Evolutionary conservation across 2,797 vertebrate species (phyloP).

Genomic region (Nannoperca australis): DNA sequence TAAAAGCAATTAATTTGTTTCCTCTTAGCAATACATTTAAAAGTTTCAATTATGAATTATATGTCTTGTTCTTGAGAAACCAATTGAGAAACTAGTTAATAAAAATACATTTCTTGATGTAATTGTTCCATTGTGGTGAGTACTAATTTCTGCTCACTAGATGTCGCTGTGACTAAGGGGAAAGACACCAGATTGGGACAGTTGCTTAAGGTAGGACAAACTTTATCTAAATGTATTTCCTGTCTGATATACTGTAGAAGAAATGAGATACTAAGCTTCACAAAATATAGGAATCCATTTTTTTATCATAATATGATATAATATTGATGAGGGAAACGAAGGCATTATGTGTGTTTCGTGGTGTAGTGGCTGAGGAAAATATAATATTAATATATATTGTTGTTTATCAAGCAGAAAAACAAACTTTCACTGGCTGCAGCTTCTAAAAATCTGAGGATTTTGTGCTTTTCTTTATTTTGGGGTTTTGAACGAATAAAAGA

Average conservation of each 20-base stretch:
- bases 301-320: background rate
- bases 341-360: background rate
- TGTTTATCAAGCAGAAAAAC: background rate
- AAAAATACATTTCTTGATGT: background rate
- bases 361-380: background rate
- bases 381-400: background rate
- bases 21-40: background rate
- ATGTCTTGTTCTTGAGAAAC: constrained; percentile 4
- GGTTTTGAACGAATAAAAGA: background rate
- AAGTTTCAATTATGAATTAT: background rate
- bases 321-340: background rate
- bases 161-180: constrained; percentile 77
- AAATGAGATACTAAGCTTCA: background rate
- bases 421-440: background rate
- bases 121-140: constrained; percentile 5
- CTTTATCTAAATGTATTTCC: background rate
- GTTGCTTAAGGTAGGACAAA: background rate
- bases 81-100: constrained; percentile 3
- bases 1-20: background rate
- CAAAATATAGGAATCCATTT: background rate
- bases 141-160: constrained; percentile 73
- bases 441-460: background rate
- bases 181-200: constrained; percentile 48
- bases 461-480: background rate
- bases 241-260: background rate